Base-by-base conservation (phyloP, 2,888 invertebrate species). In the Stictocephala bisonia region DNA sequence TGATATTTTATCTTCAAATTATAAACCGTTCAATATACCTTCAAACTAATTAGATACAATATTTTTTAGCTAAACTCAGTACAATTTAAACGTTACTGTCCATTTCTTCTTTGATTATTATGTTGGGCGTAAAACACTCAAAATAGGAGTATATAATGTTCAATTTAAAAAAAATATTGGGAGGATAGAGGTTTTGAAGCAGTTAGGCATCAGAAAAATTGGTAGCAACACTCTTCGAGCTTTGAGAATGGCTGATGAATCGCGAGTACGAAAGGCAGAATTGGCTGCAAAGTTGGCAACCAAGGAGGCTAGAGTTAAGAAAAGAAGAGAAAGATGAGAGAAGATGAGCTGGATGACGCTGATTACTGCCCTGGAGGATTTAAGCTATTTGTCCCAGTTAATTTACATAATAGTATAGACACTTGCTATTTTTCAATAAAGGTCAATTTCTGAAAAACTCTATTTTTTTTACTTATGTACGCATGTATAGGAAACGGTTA, bases 391-490 rank as follows among this genome's bases (percentile, higher is more conserved):
- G 50, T 50, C 22, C 18, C 50, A 18, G 18, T 24, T 22, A 50
- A 50, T 24, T 15, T 50, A 50, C 50, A 18, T 50, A 31, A 29
- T 31, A 60, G 31, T 20, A 64, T n/a, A 24, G 24, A 29, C 20
- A 64, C 64, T 40, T 22, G 40, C 24, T 24, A 15, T 64, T 64
- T 64, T 40, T 29, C n/a, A 18, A 35, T 64, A 35, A 13, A 35
- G 15, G 18, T 18, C 24, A 40, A 40, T 64, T 64, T 35, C 64
- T 20, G 22, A 40, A 35, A 64, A 64, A 35, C 15, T 40, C 1
- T 58, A n/a, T 58, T 58, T 27, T 58, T 58, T 29, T 31, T 18
- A 40, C 22, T 64, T 64, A 64, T 29, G 64, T 64, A 64, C 64
- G 24, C 24, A 40, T 64, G 40, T 64, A 18, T 35, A 31, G 15